A percentile compares a stretch with the other conserved stretches of the same genome.
Conservation (phyloP, 2,113 vertebrate genomes). For the Rostratula benghalensis region DNA sequence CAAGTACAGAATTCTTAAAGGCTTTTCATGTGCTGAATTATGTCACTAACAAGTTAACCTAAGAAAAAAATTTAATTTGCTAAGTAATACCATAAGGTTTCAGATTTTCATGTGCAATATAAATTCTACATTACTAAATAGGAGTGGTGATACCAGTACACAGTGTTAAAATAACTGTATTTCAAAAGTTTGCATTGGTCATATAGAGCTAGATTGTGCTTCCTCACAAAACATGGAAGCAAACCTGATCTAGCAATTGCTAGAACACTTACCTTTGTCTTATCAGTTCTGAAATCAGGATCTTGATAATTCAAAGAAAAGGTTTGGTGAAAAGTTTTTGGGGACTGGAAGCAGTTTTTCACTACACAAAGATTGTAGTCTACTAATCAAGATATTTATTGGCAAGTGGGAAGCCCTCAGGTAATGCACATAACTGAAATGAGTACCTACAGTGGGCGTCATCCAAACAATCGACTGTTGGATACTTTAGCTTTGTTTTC, state of each 20-base stretch:
- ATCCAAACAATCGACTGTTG: not conserved
- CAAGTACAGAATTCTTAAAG: not conserved
- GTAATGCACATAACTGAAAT: not conserved
- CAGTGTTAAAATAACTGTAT: not conserved
- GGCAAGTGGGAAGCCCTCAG: not conserved
- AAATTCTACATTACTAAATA: not conserved
- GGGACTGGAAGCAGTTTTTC: not conserved
- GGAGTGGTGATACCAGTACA: not conserved
- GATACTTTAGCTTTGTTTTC: not conserved
- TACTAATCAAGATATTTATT: not conserved
- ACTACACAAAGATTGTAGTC: not conserved
- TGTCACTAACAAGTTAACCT: not conserved
- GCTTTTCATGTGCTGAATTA: slow-evolving; percentile 14
- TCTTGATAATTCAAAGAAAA: not conserved
- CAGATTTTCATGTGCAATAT: not conserved
- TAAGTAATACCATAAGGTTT: not conserved
- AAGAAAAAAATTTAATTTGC: not conserved
- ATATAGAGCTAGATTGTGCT: not conserved
- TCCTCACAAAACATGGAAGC: not conserved
- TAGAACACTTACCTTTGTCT: not conserved
- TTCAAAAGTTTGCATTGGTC: not conserved
- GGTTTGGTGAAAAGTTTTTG: not conserved
- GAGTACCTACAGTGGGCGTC: not conserved
- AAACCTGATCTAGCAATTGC: not conserved
- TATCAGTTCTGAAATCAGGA: not conserved